Percentiles rank a stretch among this genome's conserved stretches.
Evolutionary conservation across 2,113 vertebrate species (phyloP).

Genomic region (Epinephelus fuscoguttatus): DNA sequence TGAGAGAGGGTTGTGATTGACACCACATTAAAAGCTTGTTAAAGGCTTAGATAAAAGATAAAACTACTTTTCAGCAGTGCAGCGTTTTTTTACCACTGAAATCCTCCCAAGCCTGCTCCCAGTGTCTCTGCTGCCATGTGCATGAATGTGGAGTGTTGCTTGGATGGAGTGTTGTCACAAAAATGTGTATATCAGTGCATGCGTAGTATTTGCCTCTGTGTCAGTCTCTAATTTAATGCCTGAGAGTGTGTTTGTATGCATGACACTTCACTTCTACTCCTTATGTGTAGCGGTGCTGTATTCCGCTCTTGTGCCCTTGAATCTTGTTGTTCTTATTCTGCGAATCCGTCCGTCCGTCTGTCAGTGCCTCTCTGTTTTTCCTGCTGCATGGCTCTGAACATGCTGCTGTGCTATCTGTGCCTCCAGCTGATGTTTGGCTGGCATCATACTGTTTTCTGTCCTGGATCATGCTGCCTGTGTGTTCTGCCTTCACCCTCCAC

Average conservation of each 20-base stretch:
- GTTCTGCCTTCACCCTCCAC: conserved; percentile 15
- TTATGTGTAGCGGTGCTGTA: conserved; percentile 42
- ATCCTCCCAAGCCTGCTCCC: conserved; percentile 36
- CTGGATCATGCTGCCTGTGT: conserved; percentile 23
- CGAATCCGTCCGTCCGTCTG: conserved; percentile 40
- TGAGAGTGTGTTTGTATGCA: conserved; percentile 45
- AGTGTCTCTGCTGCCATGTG: conserved; percentile 39
- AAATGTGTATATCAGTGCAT: conserved; percentile 27
- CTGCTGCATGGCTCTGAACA: conserved; percentile 52
- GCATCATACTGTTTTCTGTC: conserved; percentile 50
- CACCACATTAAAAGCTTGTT: conserved; percentile 33
- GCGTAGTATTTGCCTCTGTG: conserved; percentile 18
- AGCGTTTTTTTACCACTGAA: conserved; percentile 20
- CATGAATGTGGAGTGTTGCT: conserved; percentile 33
- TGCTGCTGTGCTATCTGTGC: conserved; percentile 58
- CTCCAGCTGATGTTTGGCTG: conserved; percentile 68
- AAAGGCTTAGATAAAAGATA: conserved; percentile 25
- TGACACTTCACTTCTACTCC: conserved; percentile 17
- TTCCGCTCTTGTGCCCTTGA: conserved; percentile 34
- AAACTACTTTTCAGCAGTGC: conserved; percentile 13
- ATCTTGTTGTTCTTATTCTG: conserved; percentile 33
- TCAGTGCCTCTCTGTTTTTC: conserved; percentile 32
- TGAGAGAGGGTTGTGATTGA: conserved; percentile 44
- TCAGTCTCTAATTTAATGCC: conserved; percentile 12
- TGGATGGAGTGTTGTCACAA: conserved; percentile 41